Base-by-base conservation (phyloP, 2,113 vertebrate genomes). In the Numenius arquata region DNA sequence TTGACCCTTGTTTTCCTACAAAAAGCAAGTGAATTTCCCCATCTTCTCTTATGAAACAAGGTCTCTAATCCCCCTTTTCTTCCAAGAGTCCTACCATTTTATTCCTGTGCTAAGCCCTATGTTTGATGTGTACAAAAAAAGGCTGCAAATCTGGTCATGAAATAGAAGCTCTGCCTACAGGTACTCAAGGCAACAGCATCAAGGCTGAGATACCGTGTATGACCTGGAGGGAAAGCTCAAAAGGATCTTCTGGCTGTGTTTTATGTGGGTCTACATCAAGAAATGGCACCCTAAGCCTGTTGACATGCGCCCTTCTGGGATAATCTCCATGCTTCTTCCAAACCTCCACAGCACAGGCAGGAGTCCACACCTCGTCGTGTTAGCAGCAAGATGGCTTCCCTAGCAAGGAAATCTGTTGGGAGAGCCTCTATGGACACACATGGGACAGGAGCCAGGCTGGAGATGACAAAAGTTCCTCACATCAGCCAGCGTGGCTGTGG, bases 241-340 rank as follows among this genome's bases (percentile, higher is more conserved):
- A 73, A 82, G 30, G 7, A 84, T 9, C 19, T 88, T n/a, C n/a
- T 56, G 20, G 30, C 38, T 75, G 5, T 16, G 7, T 41, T 89
- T 78, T n/a, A 29, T 8, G 1, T 47, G 29, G 38, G 17, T 52
- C 21, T 63, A 8, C 36, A 68, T 8, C 38, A 74, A 78, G 55
- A 11, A 81, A 34, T 0, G 1, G 26, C 34, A 78, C 6, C 9
- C 27, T 81, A 52, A 88, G 3, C 14, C 27, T 76, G 48, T 20
- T 1, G 3, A 38, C 30, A 30, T 0, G 1, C 0, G 2, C 8
- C 22, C n/a, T 76, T 15, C 11, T 34, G 15, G 16, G 27, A 32
- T 88, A 38, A 40, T 13, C 66, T 83, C 43, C 50, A 34, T 26
- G 29, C 21, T 88, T 22, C 25, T 76, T 88, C 53, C 53, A 34